A percentile compares a stretch with the other conserved stretches of the same genome.
Conservation (phyloP, 2,113 vertebrate species). For the Turdus rufiventris region DNA sequence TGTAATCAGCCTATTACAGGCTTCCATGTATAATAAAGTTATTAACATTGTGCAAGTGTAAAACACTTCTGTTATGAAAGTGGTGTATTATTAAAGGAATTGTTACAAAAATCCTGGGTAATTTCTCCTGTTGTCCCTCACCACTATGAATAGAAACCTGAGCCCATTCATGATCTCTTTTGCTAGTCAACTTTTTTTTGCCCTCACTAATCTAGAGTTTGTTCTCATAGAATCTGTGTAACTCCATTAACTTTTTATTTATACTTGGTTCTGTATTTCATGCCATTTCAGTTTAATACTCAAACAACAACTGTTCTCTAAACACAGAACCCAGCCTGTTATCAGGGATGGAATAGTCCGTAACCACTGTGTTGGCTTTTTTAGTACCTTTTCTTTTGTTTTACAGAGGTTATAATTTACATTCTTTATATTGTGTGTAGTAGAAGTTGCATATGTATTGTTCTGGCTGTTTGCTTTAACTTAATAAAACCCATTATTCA, state of each 20-base stretch:
- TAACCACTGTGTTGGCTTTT: slow-evolving; percentile 71
- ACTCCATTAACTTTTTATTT: slow-evolving; percentile 64
- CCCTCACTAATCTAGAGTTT: slow-evolving; percentile 59
- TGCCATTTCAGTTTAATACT: slow-evolving; percentile 46
- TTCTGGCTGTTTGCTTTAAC: slow-evolving; percentile 81
- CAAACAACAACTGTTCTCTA: slow-evolving; percentile 36
- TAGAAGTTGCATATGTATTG: slow-evolving; percentile 79
- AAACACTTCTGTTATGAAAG: slow-evolving; percentile 81
- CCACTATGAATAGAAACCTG: slow-evolving; percentile 49
- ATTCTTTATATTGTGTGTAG: slow-evolving; percentile 78
- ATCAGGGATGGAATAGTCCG: slow-evolving; percentile 55
- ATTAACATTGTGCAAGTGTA: slow-evolving; percentile 82
- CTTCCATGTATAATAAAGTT: slow-evolving; percentile 80
- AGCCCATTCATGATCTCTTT: slow-evolving; percentile 53
- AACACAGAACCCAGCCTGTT: slow-evolving; percentile 52
- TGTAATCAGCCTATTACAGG: slow-evolving; percentile 78
- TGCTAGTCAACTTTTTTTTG: slow-evolving; percentile 14
- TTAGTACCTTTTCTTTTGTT: slow-evolving; percentile 64
- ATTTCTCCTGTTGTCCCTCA: slow-evolving; percentile 65
- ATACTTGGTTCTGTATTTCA: slow-evolving; percentile 64
- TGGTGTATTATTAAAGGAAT: slow-evolving; percentile 76
- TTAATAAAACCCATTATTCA: slow-evolving; percentile 81
- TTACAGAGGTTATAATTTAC: slow-evolving; percentile 75
- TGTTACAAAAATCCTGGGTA: slow-evolving; percentile 74
- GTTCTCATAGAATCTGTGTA: slow-evolving; percentile 64